These are phyloP conservation scores for Drosophila serrata DNA, from an alignment of 1,140 invertebrate species.

Conservation along the genomic window DNA sequence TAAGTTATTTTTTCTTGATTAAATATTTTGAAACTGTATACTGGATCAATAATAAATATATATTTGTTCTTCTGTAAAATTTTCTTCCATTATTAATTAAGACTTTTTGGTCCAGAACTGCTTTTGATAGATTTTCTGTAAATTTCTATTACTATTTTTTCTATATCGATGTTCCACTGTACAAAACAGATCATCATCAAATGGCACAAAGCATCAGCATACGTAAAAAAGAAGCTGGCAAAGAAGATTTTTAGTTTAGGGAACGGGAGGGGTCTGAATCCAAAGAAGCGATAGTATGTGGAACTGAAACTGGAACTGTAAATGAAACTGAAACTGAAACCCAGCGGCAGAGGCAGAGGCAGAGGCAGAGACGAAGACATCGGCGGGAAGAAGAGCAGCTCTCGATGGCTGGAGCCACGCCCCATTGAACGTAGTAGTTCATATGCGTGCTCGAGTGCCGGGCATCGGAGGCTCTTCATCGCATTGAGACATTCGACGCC, in stretches of 20 bases:
- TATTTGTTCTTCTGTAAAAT: not conserved
- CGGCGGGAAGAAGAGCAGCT: conserved; percentile 41
- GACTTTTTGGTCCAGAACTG: not conserved
- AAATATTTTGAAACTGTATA: too few relatives aligned
- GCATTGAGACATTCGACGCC: conserved; percentile 79
- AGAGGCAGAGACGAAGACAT: conserved; percentile 11
- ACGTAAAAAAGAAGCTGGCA: conserved; percentile 10
- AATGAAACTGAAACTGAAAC: conserved; percentile 5
- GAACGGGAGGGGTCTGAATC: not conserved
- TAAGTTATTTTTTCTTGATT: too few relatives aligned
- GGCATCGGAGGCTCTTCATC: conserved; percentile 44
- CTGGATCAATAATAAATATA: not conserved
- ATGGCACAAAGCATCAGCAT: conserved; percentile 23
- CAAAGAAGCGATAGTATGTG: conserved; percentile 15
- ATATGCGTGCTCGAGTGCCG: conserved; percentile 71
- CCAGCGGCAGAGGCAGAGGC: too few relatives aligned
- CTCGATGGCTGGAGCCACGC: conserved; percentile 63
- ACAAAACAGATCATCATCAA: conserved; percentile 15
- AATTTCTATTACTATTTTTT: accelerated
- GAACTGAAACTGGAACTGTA: conserved; percentile 8
- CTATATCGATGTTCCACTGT: not conserved
- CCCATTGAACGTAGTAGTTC: conserved; percentile 70
- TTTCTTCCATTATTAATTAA: too few relatives aligned
- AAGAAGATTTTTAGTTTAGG: conserved; percentile 25
- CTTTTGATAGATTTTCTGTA: not conserved